Conservation (phyloP, 2,113 vertebrate species). For the Beaufortia kweichowensis region DNA sequence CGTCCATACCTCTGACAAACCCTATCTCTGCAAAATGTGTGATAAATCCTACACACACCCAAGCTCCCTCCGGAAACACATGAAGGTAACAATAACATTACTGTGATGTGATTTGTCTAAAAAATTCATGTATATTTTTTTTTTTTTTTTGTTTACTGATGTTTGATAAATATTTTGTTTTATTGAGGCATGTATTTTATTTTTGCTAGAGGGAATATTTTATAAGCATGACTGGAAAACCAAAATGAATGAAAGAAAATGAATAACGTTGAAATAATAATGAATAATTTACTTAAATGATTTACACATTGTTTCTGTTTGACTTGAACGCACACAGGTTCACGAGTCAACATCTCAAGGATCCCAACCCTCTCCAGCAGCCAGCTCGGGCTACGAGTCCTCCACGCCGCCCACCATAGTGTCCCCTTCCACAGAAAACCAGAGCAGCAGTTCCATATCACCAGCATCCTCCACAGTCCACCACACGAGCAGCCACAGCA, state of each 20-base stretch:
- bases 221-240: neutral
- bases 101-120: neutral
- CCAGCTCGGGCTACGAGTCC: conserved; percentile 98
- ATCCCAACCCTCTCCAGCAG: conserved; percentile 95
- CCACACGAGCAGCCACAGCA: conserved; percentile 95
- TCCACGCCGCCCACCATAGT: conserved; percentile 99
- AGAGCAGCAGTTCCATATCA: conserved; percentile 95
- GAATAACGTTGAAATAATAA: neutral
- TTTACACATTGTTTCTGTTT: neutral
- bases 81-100: conserved; percentile 82
- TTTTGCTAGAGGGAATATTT: too few species aligned
- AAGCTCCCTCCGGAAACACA: conserved; percentile 98
- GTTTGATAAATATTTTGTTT: neutral
- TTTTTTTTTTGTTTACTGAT: neutral
- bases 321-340: conserved; percentile 76
- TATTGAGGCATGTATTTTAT: neutral
- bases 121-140: neutral
- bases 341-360: conserved; percentile 93
- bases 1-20: conserved; percentile 98
- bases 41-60: conserved; percentile 99
- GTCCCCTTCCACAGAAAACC: conserved; percentile 97
- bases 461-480: conserved; percentile 94
- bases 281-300: neutral
- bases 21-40: conserved; percentile 99
- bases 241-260: neutral